Percentiles rank a stretch among this genome's conserved stretches.
Conservation (phyloP, 2,797 vertebrate genomes). For the Eremophila alpestris region DNA sequence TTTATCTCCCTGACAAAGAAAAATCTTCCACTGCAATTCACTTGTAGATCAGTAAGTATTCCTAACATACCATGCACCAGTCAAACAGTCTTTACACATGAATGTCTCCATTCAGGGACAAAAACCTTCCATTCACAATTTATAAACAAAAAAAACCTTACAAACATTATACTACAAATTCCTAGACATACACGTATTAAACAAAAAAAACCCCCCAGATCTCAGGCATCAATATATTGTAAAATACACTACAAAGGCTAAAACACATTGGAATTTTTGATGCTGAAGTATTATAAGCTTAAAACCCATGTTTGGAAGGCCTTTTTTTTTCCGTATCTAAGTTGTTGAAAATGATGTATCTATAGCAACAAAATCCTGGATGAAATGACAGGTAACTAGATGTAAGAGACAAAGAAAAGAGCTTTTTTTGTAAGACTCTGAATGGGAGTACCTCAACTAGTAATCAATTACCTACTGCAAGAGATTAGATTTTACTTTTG, state of each 20-base stretch:
- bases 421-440: background rate
- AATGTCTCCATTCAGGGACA: slow-evolving; percentile 64
- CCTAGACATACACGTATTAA: background rate
- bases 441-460: background rate
- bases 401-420: background rate
- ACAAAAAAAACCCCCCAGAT: background rate
- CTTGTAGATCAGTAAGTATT: slow-evolving; percentile 68
- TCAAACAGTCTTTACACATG: slow-evolving; percentile 66
- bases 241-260: background rate
- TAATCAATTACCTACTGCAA: background rate
- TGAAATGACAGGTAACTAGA: background rate
- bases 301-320: background rate
- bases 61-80: slow-evolving; percentile 60
- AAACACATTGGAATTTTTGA: background rate
- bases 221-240: background rate
- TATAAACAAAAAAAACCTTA: slow-evolving; percentile 19
- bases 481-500: background rate
- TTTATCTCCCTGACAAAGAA: slow-evolving; percentile 76
- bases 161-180: slow-evolving; percentile 32
- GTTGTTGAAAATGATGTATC: background rate
- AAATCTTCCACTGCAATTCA: slow-evolving; percentile 72
- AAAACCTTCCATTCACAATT: slow-evolving; percentile 57
- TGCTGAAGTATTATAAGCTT: fast-evolving
- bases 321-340: background rate
- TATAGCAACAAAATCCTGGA: background rate